Evolutionary conservation across 2,888 invertebrate genomes (phyloP), one percentile per base, ranked within the genome.

Genomic region (Perizoma flavofasciatum): DNA sequence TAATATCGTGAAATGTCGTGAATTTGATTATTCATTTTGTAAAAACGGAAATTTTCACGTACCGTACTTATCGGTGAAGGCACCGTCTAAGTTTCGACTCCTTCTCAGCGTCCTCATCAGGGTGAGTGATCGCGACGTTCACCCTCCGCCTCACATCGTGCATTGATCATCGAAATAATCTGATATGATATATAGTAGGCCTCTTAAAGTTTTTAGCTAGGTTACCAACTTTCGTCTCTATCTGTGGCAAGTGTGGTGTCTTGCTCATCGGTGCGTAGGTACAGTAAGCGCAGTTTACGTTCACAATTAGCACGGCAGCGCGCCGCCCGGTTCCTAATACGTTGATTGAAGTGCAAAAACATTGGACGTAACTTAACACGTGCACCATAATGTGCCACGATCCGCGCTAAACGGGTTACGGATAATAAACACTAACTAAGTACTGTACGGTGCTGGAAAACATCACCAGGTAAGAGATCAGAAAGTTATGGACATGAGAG

Each of bases 341-440:
- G 87, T 86, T 90, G 86, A 91, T 91, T 89, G 89, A 89, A 78
- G 90, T 89, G 91, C 89, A 88, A 90, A 91, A 91, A 89, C 79
- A 75, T 46, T 70, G 61, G 49, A 51, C 69, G 74, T 69, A 69
- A 65, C 56, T 61, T 62, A 54, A 58, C 62, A 62, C 58, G 32
- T 51, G 32, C 22, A 54, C 46, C 39, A 33, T 51, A 56, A 52
- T 55, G 51, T 41, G 10, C 47, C n/a, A 11, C 35, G 45, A 41
- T 35, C 32, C 54, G n/a, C 57, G 53, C 57, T 58, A 59, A 58
- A 55, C 55, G 58, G 48, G 48, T 39, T 41, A 61, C 55, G 48
- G 61, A 40, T 61, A 61, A 61, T 61, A 53, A 40, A 49, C 52
- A 49, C 61, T 61, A 61, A 61, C 61, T 61, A 58, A 62, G 58